Base-by-base conservation (phyloP, 2,113 vertebrate species). In the Myxocyprinus asiaticus region DNA sequence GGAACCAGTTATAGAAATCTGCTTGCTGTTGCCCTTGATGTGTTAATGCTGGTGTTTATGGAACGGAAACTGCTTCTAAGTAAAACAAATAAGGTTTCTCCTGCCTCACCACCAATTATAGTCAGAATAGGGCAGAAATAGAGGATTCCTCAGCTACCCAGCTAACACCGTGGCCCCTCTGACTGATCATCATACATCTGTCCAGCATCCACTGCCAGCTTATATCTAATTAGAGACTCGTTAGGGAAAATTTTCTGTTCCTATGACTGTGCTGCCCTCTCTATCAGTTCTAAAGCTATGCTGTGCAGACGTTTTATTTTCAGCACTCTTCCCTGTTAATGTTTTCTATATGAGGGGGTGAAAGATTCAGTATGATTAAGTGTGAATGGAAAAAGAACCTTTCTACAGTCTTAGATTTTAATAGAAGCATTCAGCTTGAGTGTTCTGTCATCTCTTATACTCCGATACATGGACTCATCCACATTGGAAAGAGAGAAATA, bases 1-100 rank as follows among this genome's bases (percentile, higher is more conserved):
- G 58, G 81, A 53, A 55, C 47, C 61, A 81, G 78, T 85, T 81
- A 83, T 47, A 67, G 67, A 67, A 33, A 72, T 61, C 51, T 67
- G 9, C 6, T 56, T 72, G 11, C 53, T 67, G 22, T 80, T 69
- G 6, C 43, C 6, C 8, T 81, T 69, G 75, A 6, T 53, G 6
- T 48, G 7, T 9, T 59, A 15, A 70, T 76, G 44, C 10, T 58
- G 22, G 53, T 17, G 33, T 65, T 74, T 62, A 14, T 44, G 43
- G 74, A 50, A 76, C 10, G 72, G 10, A 67, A 47, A 9, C 50
- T 10, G 66, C 64, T 14, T 15, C 5, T 50, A 50, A 62, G 63
- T 64, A 14, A 51, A 15, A 17, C 7, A 9, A 75, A 75, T 67
- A 44, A 17, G 42, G 53, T 56, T 14, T n/a, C 17, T 68, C 63